These are phyloP conservation scores for Hemiscyllium ocellatum DNA, from an alignment of 2,113 vertebrate species.

Conservation along the genomic window DNA sequence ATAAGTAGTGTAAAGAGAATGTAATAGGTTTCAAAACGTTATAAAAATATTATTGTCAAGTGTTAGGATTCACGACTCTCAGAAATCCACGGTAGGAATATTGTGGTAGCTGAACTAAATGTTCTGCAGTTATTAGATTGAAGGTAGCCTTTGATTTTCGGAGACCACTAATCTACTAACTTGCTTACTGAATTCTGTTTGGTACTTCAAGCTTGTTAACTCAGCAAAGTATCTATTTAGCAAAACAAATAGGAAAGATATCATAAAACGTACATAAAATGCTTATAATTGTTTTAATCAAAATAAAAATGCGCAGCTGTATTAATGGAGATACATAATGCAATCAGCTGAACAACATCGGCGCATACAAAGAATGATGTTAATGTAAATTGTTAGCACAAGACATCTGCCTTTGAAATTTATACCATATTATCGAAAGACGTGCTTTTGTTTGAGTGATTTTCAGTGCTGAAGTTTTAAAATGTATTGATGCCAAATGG, in stretches of 20 bases:
- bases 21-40: no score
- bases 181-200: background rate
- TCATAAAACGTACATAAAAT: background rate
- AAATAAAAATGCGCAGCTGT: background rate
- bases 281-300: background rate
- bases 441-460: background rate
- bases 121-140: background rate
- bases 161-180: background rate
- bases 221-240: background rate
- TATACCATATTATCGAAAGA: no score
- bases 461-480: background rate
- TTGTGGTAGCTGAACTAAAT: background rate
- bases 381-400: background rate
- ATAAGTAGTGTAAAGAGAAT: background rate
- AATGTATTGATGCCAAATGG: background rate
- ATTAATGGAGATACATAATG: background rate
- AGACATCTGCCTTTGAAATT: background rate
- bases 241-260: background rate
- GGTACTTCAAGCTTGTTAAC: background rate
- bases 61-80: background rate
- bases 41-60: background rate
- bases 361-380: background rate
- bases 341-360: no score
- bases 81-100: background rate
- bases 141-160: background rate